Base-by-base conservation (phyloP, 1,140 invertebrate genomes). In the Eumaeus atala region DNA sequence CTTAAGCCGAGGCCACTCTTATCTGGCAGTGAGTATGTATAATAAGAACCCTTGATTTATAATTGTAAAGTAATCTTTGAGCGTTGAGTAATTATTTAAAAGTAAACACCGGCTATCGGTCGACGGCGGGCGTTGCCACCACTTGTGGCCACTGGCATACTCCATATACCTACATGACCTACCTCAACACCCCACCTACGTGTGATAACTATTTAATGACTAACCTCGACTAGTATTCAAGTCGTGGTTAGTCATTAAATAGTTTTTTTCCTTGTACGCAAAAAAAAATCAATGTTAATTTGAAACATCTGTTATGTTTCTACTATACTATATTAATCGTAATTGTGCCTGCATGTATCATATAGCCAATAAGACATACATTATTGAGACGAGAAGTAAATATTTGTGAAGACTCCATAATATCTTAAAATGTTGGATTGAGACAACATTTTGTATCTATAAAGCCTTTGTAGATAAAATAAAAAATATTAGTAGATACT, bases 1-100 rank as follows among this genome's bases (percentile, higher is more conserved):
- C 49, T 51, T 18, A 10, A 51, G 17, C 3, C 36, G 35, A 38
- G 49, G 35, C 34, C 49, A 38, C 21, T 3, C 2, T 6, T 28
- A 28, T 28, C 21, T 28, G 21, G 2, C 21, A 28, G 2, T 33
- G 16, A n/a, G 35, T 51, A 37, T 51, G 33, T 51, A 36, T 37
- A 38, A 11, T 38, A 14, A 40, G 38, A 12, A n/a, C 38, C 38
- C 38, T 40, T 40, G 38, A 40, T 11, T 16, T 16, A 40, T 40
- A 40, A 40, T 40, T 16, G 38, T 14, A 12, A 40, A 40, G 38
- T 40, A 40, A 40, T 40, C 38, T 2, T 6, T 12, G 38, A 40
- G 38, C n/a, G 10, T n/a, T 40, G 38, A 40, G 38, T 40, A 40
- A 40, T 40, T 40, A 40, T 40, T 40, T 40, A n/a, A 14, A 40